Evolutionary conservation across 92 coral and sea anemone genomes (phyloP), one percentile per base, ranked within the genome.

Genomic region (Porites rus): DNA sequence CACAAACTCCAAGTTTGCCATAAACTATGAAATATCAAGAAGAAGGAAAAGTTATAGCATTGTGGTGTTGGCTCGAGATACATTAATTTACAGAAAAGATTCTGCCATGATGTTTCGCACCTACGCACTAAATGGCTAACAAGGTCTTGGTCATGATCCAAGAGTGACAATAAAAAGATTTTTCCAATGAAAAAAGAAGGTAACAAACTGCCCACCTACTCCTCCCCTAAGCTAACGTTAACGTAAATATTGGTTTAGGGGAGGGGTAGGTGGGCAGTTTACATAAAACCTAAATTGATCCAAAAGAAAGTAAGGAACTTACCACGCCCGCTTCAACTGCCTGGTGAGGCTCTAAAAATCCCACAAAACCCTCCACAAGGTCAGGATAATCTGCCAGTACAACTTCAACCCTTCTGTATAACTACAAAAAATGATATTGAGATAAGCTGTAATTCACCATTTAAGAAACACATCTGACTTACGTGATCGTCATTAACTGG

Each of bases 311-410:
- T 24, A 22, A 10, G 21, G 2, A 14, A 88, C 97, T 88, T 65
- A 97, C 99, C 94, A 93, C 98, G 73, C 98, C 99, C 38, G 98
- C 98, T 69, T 95, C 96, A 60, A 95, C 86, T 9, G 99, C 99
- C 51, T 97, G 96, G 28, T 97, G 96, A 18, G 99, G 99, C 69
- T 95, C 99, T 18, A 97, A 94, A 75, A 97, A 97, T 9, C 96
- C 99, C 19, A 95, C 90, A 87, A 97, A 97, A 72, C 94, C 98
- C 69, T 94, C 96, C 74, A 95, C 94, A 63, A 97, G 88, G 50
- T 89, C 94, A 2, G 99, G 97, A 76, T 91, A 95, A 51, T 90
- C 90, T 62, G 89, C 84, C 74, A 97, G 84, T 28, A 94, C 98
- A 19, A 84, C 92, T 51, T 91, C 91, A 77, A 97, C 85, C 85